Percentiles rank a stretch among this genome's conserved stretches.
These are phyloP conservation scores for Holothuria glaberrima DNA, from an alignment of 35 echinoderm and acorn worm species.

Conservation along the genomic window DNA sequence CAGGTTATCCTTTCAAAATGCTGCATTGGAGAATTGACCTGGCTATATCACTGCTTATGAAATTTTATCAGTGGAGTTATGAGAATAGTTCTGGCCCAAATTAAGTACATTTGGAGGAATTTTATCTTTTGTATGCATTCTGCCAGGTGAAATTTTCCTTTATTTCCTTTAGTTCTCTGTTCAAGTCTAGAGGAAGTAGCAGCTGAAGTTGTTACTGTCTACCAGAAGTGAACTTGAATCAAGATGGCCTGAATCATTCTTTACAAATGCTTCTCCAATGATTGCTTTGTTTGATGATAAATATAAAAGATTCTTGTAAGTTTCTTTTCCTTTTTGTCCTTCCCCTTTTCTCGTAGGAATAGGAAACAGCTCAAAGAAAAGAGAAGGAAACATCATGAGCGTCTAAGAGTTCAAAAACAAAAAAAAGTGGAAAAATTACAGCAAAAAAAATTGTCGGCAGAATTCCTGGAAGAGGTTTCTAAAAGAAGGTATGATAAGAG, in stretches of 20 bases:
- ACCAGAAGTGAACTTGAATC: neutral
- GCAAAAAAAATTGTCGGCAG: constrained; percentile 24
- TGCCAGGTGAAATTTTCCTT: too few relatives aligned
- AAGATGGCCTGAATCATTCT: neutral
- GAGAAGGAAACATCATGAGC: constrained; percentile 2
- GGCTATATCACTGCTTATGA: too few relatives aligned
- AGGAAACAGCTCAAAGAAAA: constrained; percentile 11
- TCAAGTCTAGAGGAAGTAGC: too few relatives aligned
- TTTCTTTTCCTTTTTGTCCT: neutral
- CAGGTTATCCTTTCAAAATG: too few relatives aligned
- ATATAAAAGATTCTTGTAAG: neutral
- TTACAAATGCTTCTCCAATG: neutral
- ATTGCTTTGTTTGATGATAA: neutral
- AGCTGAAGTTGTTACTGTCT: too few relatives aligned
- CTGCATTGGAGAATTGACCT: too few relatives aligned
- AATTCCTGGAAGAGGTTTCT: constrained; percentile 19
- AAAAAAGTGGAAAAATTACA: constrained; percentile 22
- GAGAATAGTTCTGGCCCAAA: too few relatives aligned
- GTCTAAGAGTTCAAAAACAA: neutral
- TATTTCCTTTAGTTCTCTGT: too few relatives aligned
- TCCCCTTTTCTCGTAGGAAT: neutral
- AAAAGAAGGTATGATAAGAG: neutral
- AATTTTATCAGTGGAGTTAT: too few relatives aligned
- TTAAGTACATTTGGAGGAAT: too few relatives aligned
- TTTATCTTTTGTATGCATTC: too few relatives aligned